Conservation (phyloP, 2,888 invertebrate species). For the Athrips mouffetella region DNA sequence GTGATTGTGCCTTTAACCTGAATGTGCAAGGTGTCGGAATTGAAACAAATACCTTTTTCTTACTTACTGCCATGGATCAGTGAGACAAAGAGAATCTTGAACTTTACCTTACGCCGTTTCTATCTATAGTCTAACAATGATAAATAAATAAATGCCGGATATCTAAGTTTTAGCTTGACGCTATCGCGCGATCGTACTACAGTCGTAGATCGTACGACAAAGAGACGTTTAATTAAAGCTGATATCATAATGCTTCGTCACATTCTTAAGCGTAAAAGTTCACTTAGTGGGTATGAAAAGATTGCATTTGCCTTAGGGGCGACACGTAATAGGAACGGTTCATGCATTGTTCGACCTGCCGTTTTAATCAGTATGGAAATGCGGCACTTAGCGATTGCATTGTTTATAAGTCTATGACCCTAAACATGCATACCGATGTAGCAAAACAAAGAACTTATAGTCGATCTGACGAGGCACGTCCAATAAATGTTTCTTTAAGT, state of each 20-base stretch:
- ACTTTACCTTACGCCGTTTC: too few species aligned
- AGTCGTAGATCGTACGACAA: too few species aligned
- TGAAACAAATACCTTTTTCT: too few species aligned
- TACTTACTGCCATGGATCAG: too few species aligned
- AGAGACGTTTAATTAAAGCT: background rate
- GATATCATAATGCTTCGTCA: too few species aligned
- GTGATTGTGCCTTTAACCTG: too few species aligned
- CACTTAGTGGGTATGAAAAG: conserved; percentile 15
- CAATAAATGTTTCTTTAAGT: background rate
- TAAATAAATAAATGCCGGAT: too few species aligned
- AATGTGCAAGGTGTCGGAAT: too few species aligned
- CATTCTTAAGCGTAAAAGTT: background rate
- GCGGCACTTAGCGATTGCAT: conserved; percentile 13
- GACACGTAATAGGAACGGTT: conserved; percentile 18
- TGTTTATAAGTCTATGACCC: conserved; percentile 16
- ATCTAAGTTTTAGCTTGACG: too few species aligned
- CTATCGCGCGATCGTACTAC: too few species aligned
- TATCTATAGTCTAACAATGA: too few species aligned
- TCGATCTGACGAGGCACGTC: background rate
- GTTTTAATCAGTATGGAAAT: conserved; percentile 26
- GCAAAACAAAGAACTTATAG: conserved; percentile 4
- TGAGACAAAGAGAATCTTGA: too few species aligned
- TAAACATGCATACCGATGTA: background rate
- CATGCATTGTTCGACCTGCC: conserved; percentile 28
- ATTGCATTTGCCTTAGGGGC: conserved; percentile 29